phyloP scores from a whole-genome alignment of 1,140 invertebrate genomes.

The Drosophila funebris region DNA sequence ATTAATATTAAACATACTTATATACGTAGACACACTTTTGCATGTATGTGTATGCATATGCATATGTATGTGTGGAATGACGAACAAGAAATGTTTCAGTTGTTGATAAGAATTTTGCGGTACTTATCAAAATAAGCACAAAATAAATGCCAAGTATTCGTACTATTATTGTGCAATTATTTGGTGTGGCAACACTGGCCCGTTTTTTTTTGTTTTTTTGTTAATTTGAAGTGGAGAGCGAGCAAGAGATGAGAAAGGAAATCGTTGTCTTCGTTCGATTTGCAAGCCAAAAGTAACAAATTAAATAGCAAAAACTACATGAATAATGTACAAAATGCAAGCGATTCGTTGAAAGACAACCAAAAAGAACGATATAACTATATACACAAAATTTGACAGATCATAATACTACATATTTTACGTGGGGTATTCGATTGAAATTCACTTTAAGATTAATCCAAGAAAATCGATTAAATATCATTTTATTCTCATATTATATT shows the following conservation, averaged over 20 bases:
- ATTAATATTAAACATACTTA: constrained; percentile 23
- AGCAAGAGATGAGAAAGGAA: neutral
- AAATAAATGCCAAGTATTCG: neutral
- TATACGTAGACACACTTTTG: neutral
- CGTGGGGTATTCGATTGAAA: neutral
- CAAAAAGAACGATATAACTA: constrained; percentile 1
- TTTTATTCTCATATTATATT: too few relatives aligned
- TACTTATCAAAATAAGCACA: constrained; percentile 45
- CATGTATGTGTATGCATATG: too few relatives aligned
- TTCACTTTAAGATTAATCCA: neutral
- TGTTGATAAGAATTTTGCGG: constrained; percentile 52
- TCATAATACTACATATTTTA: neutral
- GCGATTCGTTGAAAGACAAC: constrained; percentile 8
- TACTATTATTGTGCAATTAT: neutral
- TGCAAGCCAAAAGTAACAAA: neutral
- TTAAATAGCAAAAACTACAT: neutral
- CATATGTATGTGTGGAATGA: constrained; percentile 14
- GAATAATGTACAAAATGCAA: constrained; percentile 27
- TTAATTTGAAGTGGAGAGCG: constrained; percentile 5
- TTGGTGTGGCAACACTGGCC: constrained; percentile 29
- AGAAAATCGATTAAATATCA: too few relatives aligned
- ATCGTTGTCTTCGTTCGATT: neutral
- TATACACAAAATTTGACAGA: constrained; percentile 16
- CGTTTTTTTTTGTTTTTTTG: constrained; percentile 4
- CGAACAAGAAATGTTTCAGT: constrained; percentile 44